These are phyloP conservation scores for Brachyopa scutellaris DNA, from an alignment of 2,888 invertebrate species.

Conservation along the genomic window DNA sequence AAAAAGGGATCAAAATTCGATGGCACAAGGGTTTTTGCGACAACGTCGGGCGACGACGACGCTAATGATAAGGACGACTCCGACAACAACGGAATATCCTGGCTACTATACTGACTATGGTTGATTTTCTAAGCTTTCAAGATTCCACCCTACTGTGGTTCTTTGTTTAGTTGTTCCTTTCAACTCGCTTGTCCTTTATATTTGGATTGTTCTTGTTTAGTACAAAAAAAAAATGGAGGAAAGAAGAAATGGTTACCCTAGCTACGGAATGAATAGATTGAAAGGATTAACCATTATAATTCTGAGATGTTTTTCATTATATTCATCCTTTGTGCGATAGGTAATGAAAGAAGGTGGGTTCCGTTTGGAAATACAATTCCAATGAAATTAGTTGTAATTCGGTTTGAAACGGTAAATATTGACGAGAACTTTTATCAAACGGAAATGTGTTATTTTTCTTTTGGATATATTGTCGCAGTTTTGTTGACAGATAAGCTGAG, in stretches of 20 bases:
- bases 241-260: not conserved
- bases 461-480: too few relatives aligned
- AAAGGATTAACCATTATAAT: constrained; percentile 32
- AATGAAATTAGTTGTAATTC: too few relatives aligned
- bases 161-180: constrained; percentile 24
- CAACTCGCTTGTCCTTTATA: not conserved
- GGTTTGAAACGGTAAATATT: too few relatives aligned
- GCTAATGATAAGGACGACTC: constrained; percentile 12
- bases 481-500: too few relatives aligned
- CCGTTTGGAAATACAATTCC: too few relatives aligned
- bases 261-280: not conserved
- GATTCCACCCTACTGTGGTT: constrained; percentile 14
- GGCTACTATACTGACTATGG: constrained; percentile 21
- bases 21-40: constrained; percentile 21
- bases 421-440: too few relatives aligned
- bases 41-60: not conserved
- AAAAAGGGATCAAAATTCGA: constrained; percentile 37
- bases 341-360: constrained; percentile 15
- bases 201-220: not conserved
- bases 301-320: constrained; percentile 35
- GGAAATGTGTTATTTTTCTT: too few relatives aligned
- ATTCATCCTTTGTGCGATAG: constrained; percentile 39
- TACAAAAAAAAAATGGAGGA: not conserved
- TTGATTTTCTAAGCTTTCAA: constrained; percentile 38
- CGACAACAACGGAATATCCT: constrained; percentile 15